Percentiles rank a stretch among this genome's conserved stretches.
These are phyloP conservation scores for Sarcophaga subvicina DNA, from an alignment of 2,888 invertebrate species.

Conservation along the genomic window DNA sequence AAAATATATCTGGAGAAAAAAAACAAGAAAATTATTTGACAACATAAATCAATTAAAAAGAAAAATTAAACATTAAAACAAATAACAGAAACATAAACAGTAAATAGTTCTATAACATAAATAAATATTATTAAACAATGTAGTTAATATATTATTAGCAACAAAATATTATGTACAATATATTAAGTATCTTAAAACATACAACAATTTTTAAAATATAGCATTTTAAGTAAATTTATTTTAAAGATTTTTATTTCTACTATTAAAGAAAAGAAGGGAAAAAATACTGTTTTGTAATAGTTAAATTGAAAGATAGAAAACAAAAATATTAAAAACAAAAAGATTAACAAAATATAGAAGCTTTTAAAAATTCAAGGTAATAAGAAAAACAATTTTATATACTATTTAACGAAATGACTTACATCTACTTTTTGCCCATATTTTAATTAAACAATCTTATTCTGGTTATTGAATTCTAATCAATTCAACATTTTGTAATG, in stretches of 20 bases:
- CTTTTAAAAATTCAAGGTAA: not conserved
- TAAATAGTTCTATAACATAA: constrained; percentile 2
- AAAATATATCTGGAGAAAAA: constrained; percentile 31
- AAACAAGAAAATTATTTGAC: constrained; percentile 32
- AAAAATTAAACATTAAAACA: not conserved
- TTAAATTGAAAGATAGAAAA: constrained; percentile 3
- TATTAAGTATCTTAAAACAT: constrained; percentile 10
- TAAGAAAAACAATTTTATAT: constrained; percentile 6
- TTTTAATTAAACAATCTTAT: no score
- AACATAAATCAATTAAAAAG: constrained; percentile 32
- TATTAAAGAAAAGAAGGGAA: not conserved
- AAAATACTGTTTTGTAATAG: constrained; percentile 21
- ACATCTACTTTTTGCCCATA: no score
- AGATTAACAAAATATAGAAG: not conserved
- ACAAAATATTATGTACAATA: constrained; percentile 61
- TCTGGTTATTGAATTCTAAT: no score
- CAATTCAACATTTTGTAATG: no score
- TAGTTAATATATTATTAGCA: constrained; percentile 61
- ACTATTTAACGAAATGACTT: not conserved
- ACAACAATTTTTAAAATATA: constrained; percentile 43
- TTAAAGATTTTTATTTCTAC: constrained; percentile 28
- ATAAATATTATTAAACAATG: constrained; percentile 44
- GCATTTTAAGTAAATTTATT: constrained; percentile 49
- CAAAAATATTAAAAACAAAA: not conserved
- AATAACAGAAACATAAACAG: not conserved